Conservation (phyloP, 2,113 vertebrate genomes). For the Atractosteus spatula region DNA sequence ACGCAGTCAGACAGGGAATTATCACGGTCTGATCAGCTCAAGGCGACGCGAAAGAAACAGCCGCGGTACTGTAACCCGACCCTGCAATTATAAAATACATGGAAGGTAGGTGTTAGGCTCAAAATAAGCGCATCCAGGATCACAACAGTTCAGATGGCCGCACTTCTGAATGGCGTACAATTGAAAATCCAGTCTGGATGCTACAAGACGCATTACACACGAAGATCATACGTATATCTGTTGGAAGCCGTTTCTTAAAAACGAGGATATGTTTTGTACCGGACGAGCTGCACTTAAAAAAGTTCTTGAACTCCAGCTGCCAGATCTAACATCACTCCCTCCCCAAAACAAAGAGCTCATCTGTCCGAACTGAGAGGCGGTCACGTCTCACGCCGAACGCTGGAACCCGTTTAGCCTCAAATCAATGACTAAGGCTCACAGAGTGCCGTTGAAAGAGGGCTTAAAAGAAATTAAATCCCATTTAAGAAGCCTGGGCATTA, state of each 20-base stretch:
- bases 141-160: conserved; percentile 8
- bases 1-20: not conserved
- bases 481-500: too few species aligned
- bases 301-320: too few species aligned
- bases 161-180: too few species aligned
- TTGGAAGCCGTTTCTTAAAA: too few species aligned
- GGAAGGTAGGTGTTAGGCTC: not conserved
- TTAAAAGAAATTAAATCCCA: not conserved
- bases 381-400: not conserved
- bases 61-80: too few species aligned
- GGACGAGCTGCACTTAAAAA: too few species aligned
- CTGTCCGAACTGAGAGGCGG: conserved; percentile 22
- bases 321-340: too few species aligned
- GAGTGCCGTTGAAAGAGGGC: not conserved
- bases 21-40: not conserved
- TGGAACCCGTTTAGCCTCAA: not conserved
- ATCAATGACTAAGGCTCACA: not conserved
- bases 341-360: conserved; percentile 30
- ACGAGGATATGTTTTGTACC: too few species aligned
- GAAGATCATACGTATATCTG: too few species aligned
- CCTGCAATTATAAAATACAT: conserved; percentile 34
- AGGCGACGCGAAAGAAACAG: conserved; percentile 21
- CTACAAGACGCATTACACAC: too few species aligned
- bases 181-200: too few species aligned
- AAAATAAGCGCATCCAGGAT: not conserved